Percentiles rank a stretch among this genome's conserved stretches.
Evolutionary conservation across 2,113 vertebrate species (phyloP).

Genomic region (Empidonax alnorum): DNA sequence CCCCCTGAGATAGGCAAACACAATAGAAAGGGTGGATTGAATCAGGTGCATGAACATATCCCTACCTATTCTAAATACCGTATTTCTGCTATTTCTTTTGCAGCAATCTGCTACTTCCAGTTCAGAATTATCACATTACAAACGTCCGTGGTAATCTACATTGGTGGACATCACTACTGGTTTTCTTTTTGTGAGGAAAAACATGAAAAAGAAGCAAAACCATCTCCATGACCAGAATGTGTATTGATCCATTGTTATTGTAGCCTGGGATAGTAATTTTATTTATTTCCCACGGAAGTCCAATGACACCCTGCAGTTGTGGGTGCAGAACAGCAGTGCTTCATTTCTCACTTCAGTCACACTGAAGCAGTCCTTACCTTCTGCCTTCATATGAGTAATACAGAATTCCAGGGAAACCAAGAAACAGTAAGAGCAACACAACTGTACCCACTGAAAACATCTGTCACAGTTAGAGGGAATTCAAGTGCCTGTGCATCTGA

Average conservation of each 20-base stretch:
- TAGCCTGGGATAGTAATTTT: background rate
- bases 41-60: background rate
- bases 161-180: background rate
- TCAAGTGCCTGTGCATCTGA: background rate
- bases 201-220: background rate
- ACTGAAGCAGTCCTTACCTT: background rate
- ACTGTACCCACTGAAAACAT: background rate
- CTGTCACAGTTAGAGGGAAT: background rate
- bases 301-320: background rate
- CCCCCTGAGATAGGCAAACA: background rate
- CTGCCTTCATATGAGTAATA: background rate
- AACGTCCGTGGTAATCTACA: accelerated
- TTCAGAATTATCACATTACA: background rate
- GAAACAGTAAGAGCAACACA: background rate
- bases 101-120: background rate
- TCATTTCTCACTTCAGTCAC: accelerated
- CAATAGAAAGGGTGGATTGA: background rate
- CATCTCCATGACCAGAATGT: background rate
- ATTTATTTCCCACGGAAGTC: background rate
- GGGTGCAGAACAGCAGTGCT: background rate
- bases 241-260: background rate
- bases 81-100: background rate
- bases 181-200: background rate
- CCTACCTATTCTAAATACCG: accelerated
- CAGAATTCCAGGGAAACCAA: background rate